These are phyloP conservation scores for Panzeria rudis DNA, from an alignment of 2,888 invertebrate species.

Conservation along the genomic window DNA sequence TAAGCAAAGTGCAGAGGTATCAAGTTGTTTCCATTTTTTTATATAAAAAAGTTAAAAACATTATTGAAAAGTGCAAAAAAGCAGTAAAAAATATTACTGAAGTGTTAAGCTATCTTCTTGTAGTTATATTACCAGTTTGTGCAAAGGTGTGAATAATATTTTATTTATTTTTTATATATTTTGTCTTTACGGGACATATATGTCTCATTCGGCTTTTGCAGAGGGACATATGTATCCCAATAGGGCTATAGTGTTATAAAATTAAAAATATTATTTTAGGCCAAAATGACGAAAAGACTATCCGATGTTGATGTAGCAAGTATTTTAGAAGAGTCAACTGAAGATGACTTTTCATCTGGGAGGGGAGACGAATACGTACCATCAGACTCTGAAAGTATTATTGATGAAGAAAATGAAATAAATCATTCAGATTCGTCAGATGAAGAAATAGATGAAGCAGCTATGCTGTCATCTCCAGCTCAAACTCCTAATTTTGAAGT, in stretches of 20 bases:
- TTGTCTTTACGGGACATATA: too few species aligned
- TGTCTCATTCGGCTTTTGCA: too few species aligned
- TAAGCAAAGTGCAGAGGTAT: too few species aligned
- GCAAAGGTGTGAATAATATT: too few species aligned
- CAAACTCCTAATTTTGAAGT: slow-evolving; percentile 25
- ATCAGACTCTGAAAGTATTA: slow-evolving; percentile 23
- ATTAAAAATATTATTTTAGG: slow-evolving; percentile 27
- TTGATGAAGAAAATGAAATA: slow-evolving; percentile 34
- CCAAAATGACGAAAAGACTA: slow-evolving; percentile 34
- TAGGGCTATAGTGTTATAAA: not conserved
- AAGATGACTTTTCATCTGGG: slow-evolving; percentile 36
- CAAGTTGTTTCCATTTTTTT: too few species aligned
- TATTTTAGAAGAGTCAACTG: slow-evolving; percentile 28
- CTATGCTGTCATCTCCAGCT: slow-evolving; percentile 11
- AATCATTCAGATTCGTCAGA: slow-evolving; percentile 37
- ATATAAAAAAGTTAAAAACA: too few species aligned
- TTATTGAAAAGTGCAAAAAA: too few species aligned
- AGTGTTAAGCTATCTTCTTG: too few species aligned
- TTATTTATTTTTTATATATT: too few species aligned
- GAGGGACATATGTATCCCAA: slow-evolving; percentile 4
- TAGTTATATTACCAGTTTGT: too few species aligned
- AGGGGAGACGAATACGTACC: slow-evolving; percentile 34
- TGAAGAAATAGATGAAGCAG: slow-evolving; percentile 31
- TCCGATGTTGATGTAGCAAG: slow-evolving; percentile 4
- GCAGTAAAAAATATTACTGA: too few species aligned